These are phyloP conservation scores for Morbakka virulenta DNA, from an alignment of 30 jellyfish, hydroid and myxozoan species.

Conservation along the genomic window DNA sequence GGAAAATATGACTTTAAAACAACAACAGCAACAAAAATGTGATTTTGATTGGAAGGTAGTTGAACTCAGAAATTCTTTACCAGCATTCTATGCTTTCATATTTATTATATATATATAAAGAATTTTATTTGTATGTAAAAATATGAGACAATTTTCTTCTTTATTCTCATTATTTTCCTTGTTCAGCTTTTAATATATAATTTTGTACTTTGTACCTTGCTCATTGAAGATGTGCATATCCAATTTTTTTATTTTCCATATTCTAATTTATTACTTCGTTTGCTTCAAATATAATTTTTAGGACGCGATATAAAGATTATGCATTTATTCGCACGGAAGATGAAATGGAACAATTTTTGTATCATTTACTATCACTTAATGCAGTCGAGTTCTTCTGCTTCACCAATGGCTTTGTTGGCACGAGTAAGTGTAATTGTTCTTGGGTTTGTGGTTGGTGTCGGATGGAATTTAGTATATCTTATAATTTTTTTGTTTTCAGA, in stretches of 20 bases:
- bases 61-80: too few species aligned
- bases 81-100: too few species aligned
- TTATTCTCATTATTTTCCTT: not conserved
- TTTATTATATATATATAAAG: too few species aligned
- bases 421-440: slow-evolving; percentile 65
- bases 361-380: slow-evolving; percentile 80
- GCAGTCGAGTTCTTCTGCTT: slow-evolving; percentile 91
- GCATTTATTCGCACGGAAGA: slow-evolving; percentile 92
- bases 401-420: slow-evolving; percentile 76
- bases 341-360: slow-evolving; percentile 89
- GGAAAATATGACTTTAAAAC: too few species aligned
- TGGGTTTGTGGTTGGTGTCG: too few species aligned
- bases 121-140: too few species aligned
- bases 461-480: too few species aligned
- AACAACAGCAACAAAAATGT: too few species aligned
- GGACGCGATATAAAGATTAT: slow-evolving; percentile 84
- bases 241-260: not conserved
- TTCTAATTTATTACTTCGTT: too few species aligned
- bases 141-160: too few species aligned
- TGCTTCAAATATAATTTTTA: not conserved
- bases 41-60: too few species aligned
- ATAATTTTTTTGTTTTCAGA: too few species aligned
- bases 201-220: not conserved
- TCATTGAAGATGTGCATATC: not conserved
- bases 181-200: not conserved